A percentile compares a stretch with the other conserved stretches of the same genome.
Conservation (phyloP, 2,113 vertebrate species). For the Eretmochelys imbricata region DNA sequence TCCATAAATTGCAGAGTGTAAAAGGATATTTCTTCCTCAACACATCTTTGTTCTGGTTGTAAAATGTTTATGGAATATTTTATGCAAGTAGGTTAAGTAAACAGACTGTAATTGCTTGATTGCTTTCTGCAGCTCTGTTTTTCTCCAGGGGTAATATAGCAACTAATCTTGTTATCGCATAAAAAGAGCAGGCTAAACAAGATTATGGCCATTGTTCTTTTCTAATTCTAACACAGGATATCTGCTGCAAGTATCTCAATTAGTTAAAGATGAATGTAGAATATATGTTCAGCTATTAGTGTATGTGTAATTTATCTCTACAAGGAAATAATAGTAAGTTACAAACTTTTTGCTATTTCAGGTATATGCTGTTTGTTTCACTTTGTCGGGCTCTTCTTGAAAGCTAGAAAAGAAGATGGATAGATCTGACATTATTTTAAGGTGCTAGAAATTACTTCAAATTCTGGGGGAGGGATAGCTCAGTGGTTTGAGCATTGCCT, state of each 20-base stretch:
- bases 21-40: not conserved
- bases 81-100: not conserved
- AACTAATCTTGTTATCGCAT: not conserved
- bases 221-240: not conserved
- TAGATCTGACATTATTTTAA: slow-evolving; percentile 26
- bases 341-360: not conserved
- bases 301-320: not conserved
- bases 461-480: no score
- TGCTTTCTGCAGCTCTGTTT: not conserved
- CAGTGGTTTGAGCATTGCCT: no score
- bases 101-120: not conserved
- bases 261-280: not conserved
- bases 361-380: not conserved
- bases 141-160: not conserved
- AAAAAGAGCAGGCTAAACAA: not conserved
- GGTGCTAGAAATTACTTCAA: slow-evolving; percentile 33
- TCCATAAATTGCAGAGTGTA: not conserved
- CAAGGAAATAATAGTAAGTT: not conserved
- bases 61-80: not conserved
- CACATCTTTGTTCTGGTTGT: not conserved
- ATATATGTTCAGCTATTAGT: not conserved
- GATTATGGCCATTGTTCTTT: not conserved
- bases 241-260: not conserved
- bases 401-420: not conserved
- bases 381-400: not conserved